These are phyloP conservation scores for Trichacis sp. DNA, from an alignment of 2,888 invertebrate genomes.

Conservation along the genomic window DNA sequence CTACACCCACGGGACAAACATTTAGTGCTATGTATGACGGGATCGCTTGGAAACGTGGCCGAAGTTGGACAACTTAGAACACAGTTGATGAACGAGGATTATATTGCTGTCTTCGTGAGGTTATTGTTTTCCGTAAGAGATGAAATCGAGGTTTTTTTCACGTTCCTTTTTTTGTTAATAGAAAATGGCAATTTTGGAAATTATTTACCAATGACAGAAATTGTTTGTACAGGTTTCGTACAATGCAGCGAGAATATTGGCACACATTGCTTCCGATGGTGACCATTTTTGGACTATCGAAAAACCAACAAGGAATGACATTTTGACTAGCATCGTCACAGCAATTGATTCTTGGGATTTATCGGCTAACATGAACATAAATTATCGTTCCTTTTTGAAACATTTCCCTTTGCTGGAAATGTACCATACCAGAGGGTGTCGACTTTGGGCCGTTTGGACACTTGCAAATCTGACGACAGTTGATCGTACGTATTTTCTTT, in stretches of 20 bases:
- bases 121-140: constrained; percentile 88
- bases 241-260: constrained; percentile 95
- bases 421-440: constrained; percentile 90
- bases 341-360: constrained; percentile 93
- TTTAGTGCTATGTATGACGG: constrained; percentile 97
- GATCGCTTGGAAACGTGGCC: constrained; percentile 94
- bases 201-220: too few species aligned
- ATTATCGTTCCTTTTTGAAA: constrained; percentile 96
- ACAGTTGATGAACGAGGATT: constrained; percentile 86
- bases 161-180: constrained; percentile 26
- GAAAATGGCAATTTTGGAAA: too few species aligned
- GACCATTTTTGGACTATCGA: constrained; percentile 83
- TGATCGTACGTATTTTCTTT: constrained; percentile 80
- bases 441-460: constrained; percentile 98
- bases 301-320: constrained; percentile 78
- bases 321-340: constrained; percentile 80
- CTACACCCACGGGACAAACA: constrained; percentile 90
- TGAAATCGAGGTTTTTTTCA: constrained; percentile 96
- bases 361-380: constrained; percentile 89
- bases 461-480: constrained; percentile 94
- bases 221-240: constrained; percentile 82
- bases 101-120: constrained; percentile 87
- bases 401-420: constrained; percentile 86
- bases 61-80: constrained; percentile 88
- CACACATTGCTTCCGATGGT: constrained; percentile 95